Conservation (phyloP, 2,888 invertebrate species). For the Thecophora atra region DNA sequence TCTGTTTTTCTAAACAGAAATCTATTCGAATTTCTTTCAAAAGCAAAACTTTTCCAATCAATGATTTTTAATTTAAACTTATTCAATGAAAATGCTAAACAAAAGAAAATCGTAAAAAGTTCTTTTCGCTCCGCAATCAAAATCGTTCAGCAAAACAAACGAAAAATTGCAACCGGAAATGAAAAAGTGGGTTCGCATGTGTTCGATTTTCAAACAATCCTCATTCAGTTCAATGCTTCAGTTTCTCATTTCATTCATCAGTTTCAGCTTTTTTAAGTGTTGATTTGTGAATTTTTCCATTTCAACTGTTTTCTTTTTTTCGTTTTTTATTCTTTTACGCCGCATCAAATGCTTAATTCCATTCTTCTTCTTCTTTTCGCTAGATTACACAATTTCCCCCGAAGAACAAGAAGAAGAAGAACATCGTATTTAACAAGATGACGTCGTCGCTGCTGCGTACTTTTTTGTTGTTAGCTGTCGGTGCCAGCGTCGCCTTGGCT, state of each 20-base stretch:
- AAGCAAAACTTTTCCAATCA: constrained; percentile 27
- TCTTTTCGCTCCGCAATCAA: neutral
- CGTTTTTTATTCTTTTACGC: neutral
- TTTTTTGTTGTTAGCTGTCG: constrained; percentile 73
- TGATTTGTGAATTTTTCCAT: constrained; percentile 16
- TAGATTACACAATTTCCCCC: no score
- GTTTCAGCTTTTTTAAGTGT: constrained; percentile 15
- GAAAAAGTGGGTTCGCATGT: constrained; percentile 37
- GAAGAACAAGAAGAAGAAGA: neutral
- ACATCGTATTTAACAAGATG: constrained; percentile 39
- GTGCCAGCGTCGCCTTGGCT: constrained; percentile 74
- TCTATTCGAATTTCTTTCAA: constrained; percentile 27
- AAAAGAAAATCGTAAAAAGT: neutral
- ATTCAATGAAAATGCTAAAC: neutral
- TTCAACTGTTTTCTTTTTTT: neutral
- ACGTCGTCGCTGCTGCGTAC: constrained; percentile 57
- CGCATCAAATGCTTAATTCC: neutral
- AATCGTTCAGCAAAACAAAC: no score
- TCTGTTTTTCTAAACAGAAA: neutral
- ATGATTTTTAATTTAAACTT: constrained; percentile 19
- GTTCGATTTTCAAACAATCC: neutral
- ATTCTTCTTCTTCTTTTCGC: neutral
- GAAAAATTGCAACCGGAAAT: constrained; percentile 51
- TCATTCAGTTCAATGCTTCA: constrained; percentile 1
- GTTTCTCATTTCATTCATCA: constrained; percentile 22